Percentiles rank a stretch among this genome's conserved stretches.
Conservation (phyloP, 2,113 vertebrate genomes). For the Atlantisia rogersi region DNA sequence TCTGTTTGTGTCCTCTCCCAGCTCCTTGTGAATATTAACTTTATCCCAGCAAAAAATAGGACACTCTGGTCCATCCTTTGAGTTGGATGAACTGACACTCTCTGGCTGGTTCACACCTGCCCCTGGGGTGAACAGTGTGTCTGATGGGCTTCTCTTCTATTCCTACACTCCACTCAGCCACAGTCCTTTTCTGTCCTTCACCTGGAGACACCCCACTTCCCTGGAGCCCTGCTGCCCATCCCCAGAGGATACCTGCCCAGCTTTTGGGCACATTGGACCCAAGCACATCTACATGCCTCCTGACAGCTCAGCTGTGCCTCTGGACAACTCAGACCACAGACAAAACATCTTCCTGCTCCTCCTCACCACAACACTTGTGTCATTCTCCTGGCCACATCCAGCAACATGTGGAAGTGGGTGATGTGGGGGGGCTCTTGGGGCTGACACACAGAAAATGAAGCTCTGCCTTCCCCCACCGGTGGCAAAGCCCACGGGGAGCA, state of each 20-base stretch:
- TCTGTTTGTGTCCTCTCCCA: no score
- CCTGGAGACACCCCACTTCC: background rate
- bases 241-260: background rate
- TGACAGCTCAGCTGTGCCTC: no score
- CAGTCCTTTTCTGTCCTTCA: background rate
- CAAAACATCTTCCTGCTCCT: background rate
- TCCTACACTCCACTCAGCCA: background rate
- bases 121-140: background rate
- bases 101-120: background rate
- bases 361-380: fast-evolving
- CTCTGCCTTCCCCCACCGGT: background rate
- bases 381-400: background rate
- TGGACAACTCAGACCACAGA: no score
- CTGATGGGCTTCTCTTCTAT: background rate
- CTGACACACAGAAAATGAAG: background rate
- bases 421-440: background rate
- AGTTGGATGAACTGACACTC: background rate
- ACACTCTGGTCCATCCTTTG: background rate
- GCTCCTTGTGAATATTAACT: no score
- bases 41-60: no score
- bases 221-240: background rate
- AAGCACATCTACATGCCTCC: no score
- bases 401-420: fast-evolving
- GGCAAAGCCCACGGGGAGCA: background rate
- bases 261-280: background rate